Conservation (phyloP, 2,888 invertebrate genomes). For the Unio delphinus region DNA sequence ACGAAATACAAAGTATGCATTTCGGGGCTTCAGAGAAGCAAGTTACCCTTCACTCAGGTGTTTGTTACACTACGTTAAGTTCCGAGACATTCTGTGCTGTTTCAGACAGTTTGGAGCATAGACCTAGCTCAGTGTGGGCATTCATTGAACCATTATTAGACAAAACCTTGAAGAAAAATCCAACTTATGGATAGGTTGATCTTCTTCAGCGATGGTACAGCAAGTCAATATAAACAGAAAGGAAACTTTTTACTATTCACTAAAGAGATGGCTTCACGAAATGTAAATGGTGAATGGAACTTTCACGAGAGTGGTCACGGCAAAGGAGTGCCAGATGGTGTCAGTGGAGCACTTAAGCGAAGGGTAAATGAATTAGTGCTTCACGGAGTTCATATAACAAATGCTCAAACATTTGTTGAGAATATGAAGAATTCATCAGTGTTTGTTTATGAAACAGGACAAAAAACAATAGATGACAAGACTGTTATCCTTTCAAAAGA, state of each 20-base stretch:
- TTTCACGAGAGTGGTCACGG: no score
- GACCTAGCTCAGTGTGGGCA: not conserved
- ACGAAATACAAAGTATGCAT: slow-evolving; percentile 27
- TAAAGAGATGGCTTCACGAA: not conserved
- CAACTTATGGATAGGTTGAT: slow-evolving; percentile 16
- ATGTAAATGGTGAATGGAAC: slow-evolving; percentile 13
- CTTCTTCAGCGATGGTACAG: slow-evolving; percentile 15
- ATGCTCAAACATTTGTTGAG: no score
- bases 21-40: slow-evolving; percentile 20
- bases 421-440: no score
- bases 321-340: no score
- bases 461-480: no score
- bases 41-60: slow-evolving; percentile 14
- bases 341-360: no score
- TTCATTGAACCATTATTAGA: not conserved
- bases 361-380: no score
- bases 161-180: not conserved
- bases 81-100: slow-evolving; percentile 1
- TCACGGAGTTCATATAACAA: no score
- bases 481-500: no score
- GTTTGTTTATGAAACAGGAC: no score
- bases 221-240: no score
- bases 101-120: not conserved
- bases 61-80: slow-evolving; percentile 1
- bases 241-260: no score